Percentiles rank a stretch among this genome's conserved stretches.
Conservation (phyloP, 1,140 invertebrate genomes). For the Calosoma granatense region DNA sequence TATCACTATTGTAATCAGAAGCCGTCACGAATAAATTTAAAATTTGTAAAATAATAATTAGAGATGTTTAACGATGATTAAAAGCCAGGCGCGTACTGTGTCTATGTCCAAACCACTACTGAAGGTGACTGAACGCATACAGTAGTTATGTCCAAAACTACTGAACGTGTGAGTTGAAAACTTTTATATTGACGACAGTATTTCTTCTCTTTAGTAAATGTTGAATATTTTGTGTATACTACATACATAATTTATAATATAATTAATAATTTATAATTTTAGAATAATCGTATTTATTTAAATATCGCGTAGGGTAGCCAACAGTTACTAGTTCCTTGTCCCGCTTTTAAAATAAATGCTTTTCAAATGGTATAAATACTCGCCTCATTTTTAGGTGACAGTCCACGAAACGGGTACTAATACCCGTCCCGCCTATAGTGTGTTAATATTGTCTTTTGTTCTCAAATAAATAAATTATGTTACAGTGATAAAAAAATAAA, state of each 20-base stretch:
- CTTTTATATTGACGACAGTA: neutral
- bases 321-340: neutral
- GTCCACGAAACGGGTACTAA: neutral
- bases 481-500: too few species aligned
- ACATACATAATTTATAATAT: neutral
- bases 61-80: neutral
- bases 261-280: neutral
- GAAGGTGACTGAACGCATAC: neutral
- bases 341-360: neutral
- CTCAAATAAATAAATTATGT: too few species aligned
- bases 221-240: neutral
- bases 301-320: neutral
- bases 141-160: neutral
- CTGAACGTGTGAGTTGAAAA: neutral
- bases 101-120: neutral
- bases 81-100: neutral
- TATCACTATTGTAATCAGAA: neutral
- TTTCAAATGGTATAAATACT: too few species aligned
- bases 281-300: neutral
- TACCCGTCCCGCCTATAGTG: neutral
- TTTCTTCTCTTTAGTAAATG: too few species aligned
- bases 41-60: neutral
- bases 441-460: too few species aligned
- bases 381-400: too few species aligned
- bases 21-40: neutral